phyloP scores from a whole-genome alignment of 2,113 vertebrate genomes.

The Ptyas mucosa region DNA sequence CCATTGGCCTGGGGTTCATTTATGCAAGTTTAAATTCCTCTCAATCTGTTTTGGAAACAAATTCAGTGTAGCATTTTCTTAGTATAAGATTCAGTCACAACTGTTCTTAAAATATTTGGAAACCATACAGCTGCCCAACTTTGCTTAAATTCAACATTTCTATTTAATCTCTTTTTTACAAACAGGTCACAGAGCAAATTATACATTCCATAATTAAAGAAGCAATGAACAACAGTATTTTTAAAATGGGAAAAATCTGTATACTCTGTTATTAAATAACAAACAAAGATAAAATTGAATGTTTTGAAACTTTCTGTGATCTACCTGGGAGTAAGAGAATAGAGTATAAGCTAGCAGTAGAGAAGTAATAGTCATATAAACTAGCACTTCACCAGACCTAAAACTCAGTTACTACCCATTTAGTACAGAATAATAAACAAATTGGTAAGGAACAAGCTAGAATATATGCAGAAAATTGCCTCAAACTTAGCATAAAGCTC shows the following conservation, averaged over 20 bases:
- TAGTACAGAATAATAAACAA: background rate
- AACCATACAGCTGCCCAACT: background rate
- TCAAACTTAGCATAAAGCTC: background rate
- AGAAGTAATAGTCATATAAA: background rate
- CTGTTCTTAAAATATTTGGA: background rate
- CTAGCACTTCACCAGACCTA: background rate
- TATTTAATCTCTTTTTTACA: background rate
- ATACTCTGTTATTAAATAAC: background rate
- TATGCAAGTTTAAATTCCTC: background rate
- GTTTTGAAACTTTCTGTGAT: background rate
- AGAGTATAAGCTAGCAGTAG: background rate
- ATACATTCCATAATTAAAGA: background rate
- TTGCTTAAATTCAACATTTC: background rate
- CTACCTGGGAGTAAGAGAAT: background rate
- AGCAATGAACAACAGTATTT: background rate
- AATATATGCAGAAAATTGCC: background rate
- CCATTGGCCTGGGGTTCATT: background rate
- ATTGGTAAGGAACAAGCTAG: background rate
- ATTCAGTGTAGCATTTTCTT: background rate
- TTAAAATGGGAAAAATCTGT: background rate
- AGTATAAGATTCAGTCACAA: background rate
- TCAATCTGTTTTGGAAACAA: background rate
- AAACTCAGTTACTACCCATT: background rate
- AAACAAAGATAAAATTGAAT: background rate
- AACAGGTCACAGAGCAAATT: background rate